Evolutionary conservation across 2,888 invertebrate species (phyloP), one percentile per base, ranked within the genome.

Genomic region (Nephrotoma guestfalica): DNA sequence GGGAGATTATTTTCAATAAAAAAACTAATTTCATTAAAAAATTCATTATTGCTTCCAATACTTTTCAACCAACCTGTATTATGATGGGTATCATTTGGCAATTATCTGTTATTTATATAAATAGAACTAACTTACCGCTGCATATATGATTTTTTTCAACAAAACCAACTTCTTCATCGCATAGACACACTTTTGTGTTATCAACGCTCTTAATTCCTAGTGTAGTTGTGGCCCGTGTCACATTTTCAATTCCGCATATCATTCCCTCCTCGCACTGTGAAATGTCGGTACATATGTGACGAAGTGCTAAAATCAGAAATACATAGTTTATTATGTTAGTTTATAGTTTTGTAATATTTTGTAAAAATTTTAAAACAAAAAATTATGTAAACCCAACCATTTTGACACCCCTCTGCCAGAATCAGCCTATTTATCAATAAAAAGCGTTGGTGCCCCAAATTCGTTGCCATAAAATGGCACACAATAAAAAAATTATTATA

Each of bases 211-310:
- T 84, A n/a, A 41, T 41, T 84, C 84, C 84, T 84, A 84, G 42
- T 84, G 41, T 42, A 0, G 92, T 92, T 88, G 90, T 90, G 84
- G 91, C 90, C 13, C 90, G 89, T 0, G 94, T 94, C 85, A 92
- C 91, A 90, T 94, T 94, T 0, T 93, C 93, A 1, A 91, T 89
- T 45, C 92, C 92, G 89, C 95, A 95, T 87, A 94, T 92, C 86
- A 95, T 92, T 0, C 94, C 94, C 41, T 94, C 93, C 89, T 93
- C 93, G 88, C 95, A 95, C 86, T 95, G 95, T 86, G 93, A 92
- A 88, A 93, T 93, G 89, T 93, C 93, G 30, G 91, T 91, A 90
- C 95, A 95, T 0, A 92, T 91, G 89, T 94, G 94, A 6, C 91
- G 90, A n/a, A 91, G 88, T 6, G 91, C 91, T 91, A 86, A 83